phyloP scores from a whole-genome alignment of 2,797 vertebrate genomes.

The Podarcis lilfordi region DNA sequence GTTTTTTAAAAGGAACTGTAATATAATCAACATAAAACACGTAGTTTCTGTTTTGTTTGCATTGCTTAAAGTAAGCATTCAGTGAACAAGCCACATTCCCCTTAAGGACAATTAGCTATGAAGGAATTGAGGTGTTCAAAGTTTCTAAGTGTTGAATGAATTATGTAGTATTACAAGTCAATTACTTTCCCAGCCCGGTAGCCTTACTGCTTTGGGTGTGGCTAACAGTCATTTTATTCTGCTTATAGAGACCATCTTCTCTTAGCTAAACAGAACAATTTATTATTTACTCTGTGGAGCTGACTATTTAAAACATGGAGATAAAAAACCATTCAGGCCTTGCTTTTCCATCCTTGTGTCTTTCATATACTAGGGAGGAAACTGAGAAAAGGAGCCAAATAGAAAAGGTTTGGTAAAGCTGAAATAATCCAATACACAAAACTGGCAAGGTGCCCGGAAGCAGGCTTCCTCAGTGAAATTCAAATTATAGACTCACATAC shows the following conservation, averaged over 20 bases:
- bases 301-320: neutral
- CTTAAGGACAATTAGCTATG: neutral
- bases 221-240: accelerated
- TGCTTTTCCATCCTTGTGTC: neutral
- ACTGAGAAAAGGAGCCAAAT: neutral
- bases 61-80: neutral
- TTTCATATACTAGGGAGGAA: neutral
- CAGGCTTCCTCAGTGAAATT: neutral
- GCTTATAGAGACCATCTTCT: neutral
- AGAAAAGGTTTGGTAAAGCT: neutral
- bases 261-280: neutral
- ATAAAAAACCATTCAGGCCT: neutral
- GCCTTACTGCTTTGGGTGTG: neutral
- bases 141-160: neutral
- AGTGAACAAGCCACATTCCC: neutral
- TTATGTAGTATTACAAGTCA: neutral
- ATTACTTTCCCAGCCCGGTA: neutral
- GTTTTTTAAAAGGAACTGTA: neutral
- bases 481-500: neutral
- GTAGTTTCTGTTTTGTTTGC: neutral
- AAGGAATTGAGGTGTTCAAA: neutral
- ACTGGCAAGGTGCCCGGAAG: neutral
- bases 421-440: neutral
- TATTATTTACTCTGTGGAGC: neutral
- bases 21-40: neutral